These are phyloP conservation scores for Macrosoma leucophasiata DNA, from an alignment of 2,888 invertebrate species.

Conservation along the genomic window DNA sequence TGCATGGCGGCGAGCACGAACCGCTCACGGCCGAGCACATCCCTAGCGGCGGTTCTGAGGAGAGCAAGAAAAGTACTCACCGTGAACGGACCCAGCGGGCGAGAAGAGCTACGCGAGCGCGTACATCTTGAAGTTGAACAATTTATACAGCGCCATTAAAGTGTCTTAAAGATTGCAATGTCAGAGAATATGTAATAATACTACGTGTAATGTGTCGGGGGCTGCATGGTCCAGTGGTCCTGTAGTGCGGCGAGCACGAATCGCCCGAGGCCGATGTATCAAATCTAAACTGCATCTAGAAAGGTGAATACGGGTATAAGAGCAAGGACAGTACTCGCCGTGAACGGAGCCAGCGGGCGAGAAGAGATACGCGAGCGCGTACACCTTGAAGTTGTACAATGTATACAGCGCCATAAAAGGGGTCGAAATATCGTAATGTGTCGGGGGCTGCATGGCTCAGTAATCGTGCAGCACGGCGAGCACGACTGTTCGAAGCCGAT, in stretches of 20 bases:
- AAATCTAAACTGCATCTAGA: too few relatives aligned
- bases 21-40: too few relatives aligned
- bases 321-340: conserved; percentile 74
- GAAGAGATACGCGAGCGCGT: conserved; percentile 95
- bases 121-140: conserved; percentile 95
- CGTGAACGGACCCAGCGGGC: conserved; percentile 87
- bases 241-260: too few relatives aligned
- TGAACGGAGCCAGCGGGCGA: conserved; percentile 89
- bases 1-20: too few relatives aligned
- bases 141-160: conserved; percentile 96
- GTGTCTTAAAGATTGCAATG: too few relatives aligned
- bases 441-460: neutral
- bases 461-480: neutral
- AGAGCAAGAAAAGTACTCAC: conserved; percentile 76
- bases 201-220: neutral
- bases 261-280: too few relatives aligned
- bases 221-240: neutral
- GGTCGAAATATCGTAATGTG: neutral
- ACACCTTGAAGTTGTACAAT: conserved; percentile 91
- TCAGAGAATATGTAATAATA: too few relatives aligned
- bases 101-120: conserved; percentile 97
- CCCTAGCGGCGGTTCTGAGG: too few relatives aligned
- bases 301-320: too few relatives aligned
- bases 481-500: too few relatives aligned
- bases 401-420: neutral